These are phyloP conservation scores for Camponotus floridanus DNA, from an alignment of 1,140 invertebrate genomes.

Conservation along the genomic window DNA sequence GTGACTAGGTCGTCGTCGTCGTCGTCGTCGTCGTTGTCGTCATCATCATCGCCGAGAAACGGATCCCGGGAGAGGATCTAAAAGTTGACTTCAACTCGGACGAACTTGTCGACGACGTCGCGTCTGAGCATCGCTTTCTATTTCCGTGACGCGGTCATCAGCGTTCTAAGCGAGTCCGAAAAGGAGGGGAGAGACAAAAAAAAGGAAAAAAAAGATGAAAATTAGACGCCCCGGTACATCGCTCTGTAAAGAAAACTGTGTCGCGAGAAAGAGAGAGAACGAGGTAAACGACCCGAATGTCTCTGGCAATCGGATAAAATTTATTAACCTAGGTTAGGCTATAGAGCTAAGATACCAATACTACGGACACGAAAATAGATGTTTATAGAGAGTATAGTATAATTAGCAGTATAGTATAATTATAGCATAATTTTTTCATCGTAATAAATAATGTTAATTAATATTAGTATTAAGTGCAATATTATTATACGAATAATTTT, in stretches of 20 bases:
- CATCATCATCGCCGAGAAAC: background rate
- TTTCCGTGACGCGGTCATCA: slow-evolving; percentile 39
- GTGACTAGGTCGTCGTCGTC: slow-evolving; percentile 14
- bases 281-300: slow-evolving; percentile 62
- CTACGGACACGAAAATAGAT: no score
- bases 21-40: background rate
- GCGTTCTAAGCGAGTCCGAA: slow-evolving; percentile 18
- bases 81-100: slow-evolving; percentile 37
- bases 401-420: no score
- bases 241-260: slow-evolving; percentile 32
- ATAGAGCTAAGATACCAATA: background rate
- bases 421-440: no score
- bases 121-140: slow-evolving; percentile 47
- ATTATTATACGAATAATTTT: background rate
- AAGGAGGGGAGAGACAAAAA: background rate
- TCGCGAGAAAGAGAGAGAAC: background rate
- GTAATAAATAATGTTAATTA: no score
- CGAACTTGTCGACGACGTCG: slow-evolving; percentile 23
- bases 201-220: slow-evolving; percentile 48
- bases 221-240: slow-evolving; percentile 51
- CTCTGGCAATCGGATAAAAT: slow-evolving; percentile 63
- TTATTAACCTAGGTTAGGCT: slow-evolving; percentile 74
- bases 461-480: background rate
- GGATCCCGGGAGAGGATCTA: background rate
- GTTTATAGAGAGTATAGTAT: no score